Conservation (phyloP, 1,140 invertebrate species). For the Trigoniulus corallinus region DNA sequence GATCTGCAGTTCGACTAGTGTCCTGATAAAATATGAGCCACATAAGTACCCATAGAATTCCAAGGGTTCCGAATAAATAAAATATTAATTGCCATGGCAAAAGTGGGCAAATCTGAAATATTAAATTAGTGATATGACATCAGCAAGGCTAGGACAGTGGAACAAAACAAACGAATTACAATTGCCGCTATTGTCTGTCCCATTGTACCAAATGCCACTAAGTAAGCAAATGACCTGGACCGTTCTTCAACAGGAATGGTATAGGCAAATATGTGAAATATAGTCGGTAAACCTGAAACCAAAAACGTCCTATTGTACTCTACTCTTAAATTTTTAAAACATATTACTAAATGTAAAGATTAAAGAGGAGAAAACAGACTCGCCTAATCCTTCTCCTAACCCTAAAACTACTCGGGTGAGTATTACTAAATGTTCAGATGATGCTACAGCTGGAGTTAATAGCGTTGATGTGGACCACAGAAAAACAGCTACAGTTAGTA, state of each 20-base stretch:
- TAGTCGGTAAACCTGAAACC: slow-evolving; percentile 50
- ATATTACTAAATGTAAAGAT: too few relatives aligned
- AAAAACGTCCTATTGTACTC: too few relatives aligned
- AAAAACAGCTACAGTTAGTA: slow-evolving; percentile 49
- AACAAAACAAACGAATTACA: too few relatives aligned
- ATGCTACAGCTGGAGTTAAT: slow-evolving; percentile 47
- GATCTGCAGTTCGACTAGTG: slow-evolving; percentile 29
- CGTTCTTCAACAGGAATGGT: slow-evolving; percentile 53
- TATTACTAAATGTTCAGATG: slow-evolving; percentile 43
- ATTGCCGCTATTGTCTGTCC: slow-evolving; percentile 60
- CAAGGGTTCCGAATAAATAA: slow-evolving; percentile 50
- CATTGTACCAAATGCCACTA: slow-evolving; percentile 53
- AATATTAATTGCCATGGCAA: slow-evolving; percentile 51
- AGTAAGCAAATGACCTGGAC: slow-evolving; percentile 56
- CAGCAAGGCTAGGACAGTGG: too few relatives aligned
- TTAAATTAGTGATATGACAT: too few relatives aligned
- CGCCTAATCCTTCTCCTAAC: slow-evolving; percentile 58
- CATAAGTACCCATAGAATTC: slow-evolving; percentile 48
- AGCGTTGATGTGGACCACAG: slow-evolving; percentile 59
- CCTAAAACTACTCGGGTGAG: slow-evolving; percentile 47
- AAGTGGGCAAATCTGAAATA: slow-evolving; percentile 33
- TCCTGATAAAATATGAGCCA: slow-evolving; percentile 46
- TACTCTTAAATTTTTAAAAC: slow-evolving; percentile 2
- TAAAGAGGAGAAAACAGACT: too few relatives aligned
- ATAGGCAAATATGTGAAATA: slow-evolving; percentile 62